Evolutionary conservation across 1,140 invertebrate species (phyloP).

Genomic region (Agrilus planipennis): DNA sequence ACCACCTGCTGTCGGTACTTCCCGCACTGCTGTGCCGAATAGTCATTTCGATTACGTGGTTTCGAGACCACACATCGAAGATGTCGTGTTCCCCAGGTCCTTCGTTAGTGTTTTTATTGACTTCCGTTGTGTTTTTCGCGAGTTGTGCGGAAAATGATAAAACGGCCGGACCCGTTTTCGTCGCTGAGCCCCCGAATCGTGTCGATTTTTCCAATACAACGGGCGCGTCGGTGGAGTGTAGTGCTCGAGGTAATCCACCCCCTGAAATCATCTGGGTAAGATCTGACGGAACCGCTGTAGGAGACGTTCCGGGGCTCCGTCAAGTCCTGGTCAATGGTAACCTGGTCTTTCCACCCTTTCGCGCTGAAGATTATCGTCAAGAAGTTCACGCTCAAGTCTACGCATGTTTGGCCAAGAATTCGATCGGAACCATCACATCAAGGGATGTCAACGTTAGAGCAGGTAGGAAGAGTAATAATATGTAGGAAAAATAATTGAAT

Average conservation of each 20-base stretch:
- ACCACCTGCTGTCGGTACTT: too few relatives aligned
- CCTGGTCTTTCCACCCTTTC: constrained; percentile 85
- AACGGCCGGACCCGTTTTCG: constrained; percentile 77
- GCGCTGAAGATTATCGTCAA: constrained; percentile 82
- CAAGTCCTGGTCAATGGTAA: constrained; percentile 84
- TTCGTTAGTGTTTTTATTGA: constrained; percentile 4
- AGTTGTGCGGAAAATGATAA: constrained; percentile 46
- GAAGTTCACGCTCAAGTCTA: constrained; percentile 90
- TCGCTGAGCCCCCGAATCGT: constrained; percentile 80
- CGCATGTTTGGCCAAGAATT: constrained; percentile 79
- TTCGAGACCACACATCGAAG: too few relatives aligned
- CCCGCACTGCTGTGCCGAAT: too few relatives aligned
- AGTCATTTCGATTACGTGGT: too few relatives aligned
- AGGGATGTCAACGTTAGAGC: constrained; percentile 87
- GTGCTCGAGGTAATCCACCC: constrained; percentile 77
- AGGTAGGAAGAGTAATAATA: too few relatives aligned
- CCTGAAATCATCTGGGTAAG: constrained; percentile 89
- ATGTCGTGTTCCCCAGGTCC: too few relatives aligned
- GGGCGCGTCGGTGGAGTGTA: constrained; percentile 84
- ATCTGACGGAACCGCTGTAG: constrained; percentile 75
- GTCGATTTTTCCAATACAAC: constrained; percentile 91
- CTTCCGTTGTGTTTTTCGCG: background rate
- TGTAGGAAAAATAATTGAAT: too few relatives aligned
- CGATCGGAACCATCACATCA: constrained; percentile 80
- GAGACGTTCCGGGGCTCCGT: constrained; percentile 64